Evolutionary conservation across 2,888 invertebrate genomes (phyloP).

Genomic region (Serripes groenlandicus): DNA sequence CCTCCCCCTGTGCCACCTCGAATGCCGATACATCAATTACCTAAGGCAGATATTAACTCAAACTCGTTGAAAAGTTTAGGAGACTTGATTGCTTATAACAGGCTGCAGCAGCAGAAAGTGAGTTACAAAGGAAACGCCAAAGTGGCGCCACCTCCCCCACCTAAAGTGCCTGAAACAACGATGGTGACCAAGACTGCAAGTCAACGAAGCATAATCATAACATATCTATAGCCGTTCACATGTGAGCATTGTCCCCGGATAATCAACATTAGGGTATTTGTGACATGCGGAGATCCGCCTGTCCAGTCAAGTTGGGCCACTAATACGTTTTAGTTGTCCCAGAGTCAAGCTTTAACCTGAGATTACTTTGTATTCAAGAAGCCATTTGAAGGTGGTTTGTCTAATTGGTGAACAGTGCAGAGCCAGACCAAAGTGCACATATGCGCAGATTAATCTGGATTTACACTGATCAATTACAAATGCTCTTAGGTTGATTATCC

Average conservation of each 20-base stretch:
- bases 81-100: constrained; percentile 62
- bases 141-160: constrained; percentile 51
- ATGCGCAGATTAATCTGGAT: too few species aligned
- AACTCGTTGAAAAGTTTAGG: constrained; percentile 71
- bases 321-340: neutral
- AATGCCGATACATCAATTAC: constrained; percentile 16
- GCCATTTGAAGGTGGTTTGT: too few species aligned
- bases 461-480: too few species aligned
- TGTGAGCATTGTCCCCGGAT: too few species aligned
- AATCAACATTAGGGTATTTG: too few species aligned
- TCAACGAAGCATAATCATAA: constrained; percentile 73
- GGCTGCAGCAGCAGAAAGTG: constrained; percentile 57
- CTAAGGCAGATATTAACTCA: constrained; percentile 61
- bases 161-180: constrained; percentile 36
- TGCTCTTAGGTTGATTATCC: too few species aligned
- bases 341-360: too few species aligned
- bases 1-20: constrained; percentile 55
- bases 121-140: constrained; percentile 56
- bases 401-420: too few species aligned
- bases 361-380: too few species aligned
- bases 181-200: constrained; percentile 59
- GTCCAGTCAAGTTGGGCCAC: too few species aligned
- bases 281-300: too few species aligned
- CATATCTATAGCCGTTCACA: constrained; percentile 72
- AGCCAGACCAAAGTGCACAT: too few species aligned